Evolutionary conservation across 2,797 vertebrate genomes (phyloP).

Genomic region (Jordanella pulchra): DNA sequence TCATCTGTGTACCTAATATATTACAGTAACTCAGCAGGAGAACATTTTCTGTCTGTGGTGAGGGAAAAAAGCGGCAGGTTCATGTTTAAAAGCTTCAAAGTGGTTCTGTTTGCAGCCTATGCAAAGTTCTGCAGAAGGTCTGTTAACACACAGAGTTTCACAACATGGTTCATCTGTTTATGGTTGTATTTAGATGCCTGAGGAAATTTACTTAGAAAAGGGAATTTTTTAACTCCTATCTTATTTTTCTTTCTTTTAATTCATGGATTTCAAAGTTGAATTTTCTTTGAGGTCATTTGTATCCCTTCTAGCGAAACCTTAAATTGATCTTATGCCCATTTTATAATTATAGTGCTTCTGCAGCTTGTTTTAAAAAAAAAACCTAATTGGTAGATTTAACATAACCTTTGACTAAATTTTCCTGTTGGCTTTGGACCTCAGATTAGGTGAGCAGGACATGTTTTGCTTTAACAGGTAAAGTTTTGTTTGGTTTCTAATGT

Average conservation of each 20-base stretch:
- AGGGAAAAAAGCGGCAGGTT: neutral
- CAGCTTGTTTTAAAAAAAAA: neutral
- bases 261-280: neutral
- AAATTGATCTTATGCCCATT: neutral
- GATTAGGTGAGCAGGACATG: no score
- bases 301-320: neutral
- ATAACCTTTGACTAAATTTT: neutral
- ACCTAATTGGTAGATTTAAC: neutral
- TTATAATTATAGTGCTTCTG: neutral
- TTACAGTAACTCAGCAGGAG: slow-evolving; percentile 1
- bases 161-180: neutral
- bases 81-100: neutral
- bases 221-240: no score
- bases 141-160: neutral
- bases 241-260: neutral
- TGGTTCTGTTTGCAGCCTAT: neutral
- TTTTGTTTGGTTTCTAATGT: no score
- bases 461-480: no score
- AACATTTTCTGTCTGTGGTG: neutral
- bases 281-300: neutral
- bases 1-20: neutral
- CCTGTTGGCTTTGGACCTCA: no score
- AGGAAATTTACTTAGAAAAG: no score
- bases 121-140: neutral
- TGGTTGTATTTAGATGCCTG: neutral